Conservation (phyloP, 53 echinoderm and acorn worm species). For the Holothuria leucospilota region DNA sequence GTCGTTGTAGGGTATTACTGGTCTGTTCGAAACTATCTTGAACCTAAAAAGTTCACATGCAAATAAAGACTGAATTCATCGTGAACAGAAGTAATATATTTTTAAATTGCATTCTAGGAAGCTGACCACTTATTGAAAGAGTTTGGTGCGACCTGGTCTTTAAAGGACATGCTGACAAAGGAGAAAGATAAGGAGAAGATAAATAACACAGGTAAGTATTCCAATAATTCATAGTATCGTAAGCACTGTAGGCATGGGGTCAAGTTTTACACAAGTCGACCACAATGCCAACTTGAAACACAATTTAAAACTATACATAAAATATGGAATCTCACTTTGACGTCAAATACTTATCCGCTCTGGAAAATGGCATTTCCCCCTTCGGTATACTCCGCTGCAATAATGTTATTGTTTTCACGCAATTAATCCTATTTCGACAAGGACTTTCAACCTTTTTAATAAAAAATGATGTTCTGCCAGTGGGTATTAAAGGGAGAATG, state of each 20-base stretch:
- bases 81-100: background rate
- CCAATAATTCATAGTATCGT: background rate
- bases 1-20: too few relatives aligned
- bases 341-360: too few relatives aligned
- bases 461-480: too few relatives aligned
- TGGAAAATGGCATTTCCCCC: too few relatives aligned
- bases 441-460: too few relatives aligned
- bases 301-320: background rate
- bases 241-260: background rate
- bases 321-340: too few relatives aligned
- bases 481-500: too few relatives aligned
- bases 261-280: background rate
- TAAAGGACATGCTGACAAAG: conserved; percentile 55
- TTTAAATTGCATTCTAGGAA: background rate
- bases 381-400: too few relatives aligned
- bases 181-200: conserved; percentile 66
- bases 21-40: too few relatives aligned
- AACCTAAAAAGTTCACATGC: background rate
- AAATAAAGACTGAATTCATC: conserved; percentile 2
- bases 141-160: conserved; percentile 78
- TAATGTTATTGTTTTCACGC: too few relatives aligned
- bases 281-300: background rate
- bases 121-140: conserved; percentile 65
- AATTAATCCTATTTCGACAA: too few relatives aligned
- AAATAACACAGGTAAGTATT: conserved; percentile 68